phyloP scores from a whole-genome alignment of 92 coral and sea anemone genomes.

The Virgularia gustaviana region DNA sequence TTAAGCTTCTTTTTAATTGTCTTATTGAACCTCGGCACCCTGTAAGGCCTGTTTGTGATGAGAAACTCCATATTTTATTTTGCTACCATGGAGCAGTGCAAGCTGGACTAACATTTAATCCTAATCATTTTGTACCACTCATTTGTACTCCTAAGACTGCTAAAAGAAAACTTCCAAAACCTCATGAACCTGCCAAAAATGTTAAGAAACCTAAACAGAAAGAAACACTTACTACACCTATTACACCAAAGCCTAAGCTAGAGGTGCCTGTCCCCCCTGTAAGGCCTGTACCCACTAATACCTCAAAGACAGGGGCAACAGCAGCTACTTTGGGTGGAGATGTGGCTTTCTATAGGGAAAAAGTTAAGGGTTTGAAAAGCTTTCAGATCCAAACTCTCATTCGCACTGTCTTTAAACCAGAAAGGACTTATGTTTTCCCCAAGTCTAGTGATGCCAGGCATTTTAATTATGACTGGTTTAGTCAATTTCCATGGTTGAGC shows the following conservation, averaged over 20 bases:
- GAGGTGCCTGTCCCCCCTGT: too few species aligned
- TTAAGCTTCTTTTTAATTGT: too few species aligned
- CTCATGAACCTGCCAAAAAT: too few species aligned
- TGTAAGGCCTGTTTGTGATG: not conserved
- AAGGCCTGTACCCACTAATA: too few species aligned
- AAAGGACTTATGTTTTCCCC: not conserved
- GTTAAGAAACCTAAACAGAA: too few species aligned
- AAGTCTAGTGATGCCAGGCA: not conserved
- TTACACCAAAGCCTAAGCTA: too few species aligned
- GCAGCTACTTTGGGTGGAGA: too few species aligned
- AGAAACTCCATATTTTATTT: not conserved
- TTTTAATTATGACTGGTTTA: not conserved
- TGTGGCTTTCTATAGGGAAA: not conserved
- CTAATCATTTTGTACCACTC: too few species aligned
- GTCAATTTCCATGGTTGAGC: not conserved
- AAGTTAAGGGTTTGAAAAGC: not conserved
- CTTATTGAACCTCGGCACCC: not conserved
- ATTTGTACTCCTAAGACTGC: too few species aligned
- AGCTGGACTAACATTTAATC: not conserved
- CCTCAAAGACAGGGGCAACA: not conserved
- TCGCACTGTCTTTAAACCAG: not conserved
- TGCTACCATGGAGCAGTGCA: not conserved
- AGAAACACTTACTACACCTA: too few species aligned
- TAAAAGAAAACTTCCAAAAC: too few species aligned
- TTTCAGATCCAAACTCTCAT: not conserved